Base-by-base conservation (phyloP, 2,113 vertebrate species). In the Chionomys nivalis region DNA sequence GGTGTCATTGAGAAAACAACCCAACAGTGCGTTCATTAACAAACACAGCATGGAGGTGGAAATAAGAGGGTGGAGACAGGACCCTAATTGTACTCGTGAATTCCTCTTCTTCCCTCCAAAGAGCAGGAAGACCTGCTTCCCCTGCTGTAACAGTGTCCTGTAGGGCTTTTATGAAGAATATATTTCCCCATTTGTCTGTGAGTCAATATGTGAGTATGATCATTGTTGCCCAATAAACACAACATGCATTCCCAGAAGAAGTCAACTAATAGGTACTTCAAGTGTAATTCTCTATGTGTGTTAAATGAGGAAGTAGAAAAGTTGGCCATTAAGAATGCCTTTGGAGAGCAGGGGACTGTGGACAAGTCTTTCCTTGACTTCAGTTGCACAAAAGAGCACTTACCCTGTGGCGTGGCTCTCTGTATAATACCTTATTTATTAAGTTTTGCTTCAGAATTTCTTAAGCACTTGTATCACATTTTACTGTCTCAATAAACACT, bases 11-110 rank as follows among this genome's bases (percentile, higher is more conserved):
- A 94, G 94, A 97, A 98, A 96, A 87, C 91, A 93, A 95, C 95
- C 96, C 95, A 97, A 95, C 97, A 97, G 97, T 93, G 73, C 97
- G 95, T 83, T 98, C 95, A 97, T 98, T 97, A 97, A 85, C 91
- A 90, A 95, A 91, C 98, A 65, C 98, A 97, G 98, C 97, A 96
- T 97, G 96, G 31, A 95, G 66, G 79, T 96, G 49, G 95, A 96
- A 96, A 90, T 65, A 92, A 82, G 95, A 93, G 93, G 95, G n/a
- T 87, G 92, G 49, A 94, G 95, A 96, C 58, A 91, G 91, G 97
- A 83, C 94, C 96, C 76, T 97, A 97, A 97, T 97, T 97, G 97
- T 58, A 55, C 65, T 87, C 96, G 90, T 93, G 96, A 97, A 97
- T 97, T 95, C 91, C 83, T 96, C 44, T 65, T 77, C 87, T 95